These are phyloP conservation scores for Psilopogon haemacephalus DNA, from an alignment of 2,113 vertebrate species.

Conservation along the genomic window DNA sequence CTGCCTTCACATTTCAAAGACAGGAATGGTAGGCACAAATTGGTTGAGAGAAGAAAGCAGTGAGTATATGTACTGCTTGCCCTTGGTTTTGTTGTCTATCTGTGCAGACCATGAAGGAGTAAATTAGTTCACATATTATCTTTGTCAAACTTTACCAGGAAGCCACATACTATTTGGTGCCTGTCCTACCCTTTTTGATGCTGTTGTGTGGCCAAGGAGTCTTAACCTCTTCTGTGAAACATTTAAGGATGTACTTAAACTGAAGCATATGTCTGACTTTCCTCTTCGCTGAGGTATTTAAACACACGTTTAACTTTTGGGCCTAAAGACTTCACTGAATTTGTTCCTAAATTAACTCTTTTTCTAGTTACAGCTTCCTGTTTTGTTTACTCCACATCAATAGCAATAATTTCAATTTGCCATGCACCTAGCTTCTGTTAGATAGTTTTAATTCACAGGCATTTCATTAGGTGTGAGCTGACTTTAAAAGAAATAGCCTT, in stretches of 20 bases:
- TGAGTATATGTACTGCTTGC: background rate
- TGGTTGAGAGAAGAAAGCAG: background rate
- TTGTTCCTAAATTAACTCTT: background rate
- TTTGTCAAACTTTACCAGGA: background rate
- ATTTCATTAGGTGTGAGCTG: constrained; percentile 2
- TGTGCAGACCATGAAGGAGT: background rate
- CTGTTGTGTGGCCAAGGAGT: background rate
- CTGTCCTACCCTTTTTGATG: background rate
- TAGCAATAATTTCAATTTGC: background rate
- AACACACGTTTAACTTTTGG: background rate
- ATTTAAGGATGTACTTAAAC: background rate
- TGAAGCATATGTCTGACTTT: constrained; percentile 10
- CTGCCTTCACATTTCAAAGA: background rate
- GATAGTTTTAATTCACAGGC: background rate
- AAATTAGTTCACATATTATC: background rate
- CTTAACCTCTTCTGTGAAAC: background rate
- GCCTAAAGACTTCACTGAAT: background rate
- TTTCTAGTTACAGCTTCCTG: background rate
- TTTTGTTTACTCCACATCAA: background rate
- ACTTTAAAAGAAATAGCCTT: constrained; percentile 13
- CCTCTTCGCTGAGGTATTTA: background rate
- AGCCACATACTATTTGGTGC: background rate
- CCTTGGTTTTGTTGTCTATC: constrained; percentile 19
- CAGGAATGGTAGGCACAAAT: background rate
- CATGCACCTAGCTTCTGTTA: background rate